Conservation (phyloP, 2,888 invertebrate species). For the Platycheirus albimanus region DNA sequence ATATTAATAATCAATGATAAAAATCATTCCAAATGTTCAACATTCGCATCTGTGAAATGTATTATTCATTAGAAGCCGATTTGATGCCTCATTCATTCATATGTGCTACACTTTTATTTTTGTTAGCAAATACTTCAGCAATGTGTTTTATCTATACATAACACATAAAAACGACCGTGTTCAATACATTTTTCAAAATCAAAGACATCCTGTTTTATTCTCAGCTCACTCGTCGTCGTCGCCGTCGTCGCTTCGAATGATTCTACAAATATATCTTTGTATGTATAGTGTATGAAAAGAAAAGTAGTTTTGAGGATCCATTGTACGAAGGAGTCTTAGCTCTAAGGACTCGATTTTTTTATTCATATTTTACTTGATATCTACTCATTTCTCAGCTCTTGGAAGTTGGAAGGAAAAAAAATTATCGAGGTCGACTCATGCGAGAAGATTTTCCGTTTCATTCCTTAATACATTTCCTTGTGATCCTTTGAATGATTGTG, state of each 20-base stretch:
- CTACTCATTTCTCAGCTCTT: constrained; percentile 66
- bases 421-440: constrained; percentile 69
- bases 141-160: constrained; percentile 27
- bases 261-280: too few relatives aligned
- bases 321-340: constrained; percentile 56
- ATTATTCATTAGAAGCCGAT: constrained; percentile 55
- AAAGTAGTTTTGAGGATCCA: constrained; percentile 44
- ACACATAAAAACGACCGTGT: constrained; percentile 1
- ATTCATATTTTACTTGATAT: constrained; percentile 38
- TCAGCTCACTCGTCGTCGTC: too few relatives aligned
- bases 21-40: constrained; percentile 31
- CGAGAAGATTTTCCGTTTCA: constrained; percentile 70
- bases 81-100: constrained; percentile 34
- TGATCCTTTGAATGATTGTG: constrained; percentile 71
- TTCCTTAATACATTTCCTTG: constrained; percentile 71
- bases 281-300: not conserved
- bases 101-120: constrained; percentile 23
- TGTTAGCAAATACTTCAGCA: constrained; percentile 29
- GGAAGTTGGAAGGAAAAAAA: too few relatives aligned
- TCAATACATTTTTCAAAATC: constrained; percentile 62
- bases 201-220: constrained; percentile 46
- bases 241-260: constrained; percentile 10
- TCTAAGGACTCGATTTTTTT: constrained; percentile 58
- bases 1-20: constrained; percentile 25
- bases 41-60: constrained; percentile 43